These are phyloP conservation scores for Drepanosiphum platanoidis DNA, from an alignment of 2,888 invertebrate genomes.

Conservation along the genomic window DNA sequence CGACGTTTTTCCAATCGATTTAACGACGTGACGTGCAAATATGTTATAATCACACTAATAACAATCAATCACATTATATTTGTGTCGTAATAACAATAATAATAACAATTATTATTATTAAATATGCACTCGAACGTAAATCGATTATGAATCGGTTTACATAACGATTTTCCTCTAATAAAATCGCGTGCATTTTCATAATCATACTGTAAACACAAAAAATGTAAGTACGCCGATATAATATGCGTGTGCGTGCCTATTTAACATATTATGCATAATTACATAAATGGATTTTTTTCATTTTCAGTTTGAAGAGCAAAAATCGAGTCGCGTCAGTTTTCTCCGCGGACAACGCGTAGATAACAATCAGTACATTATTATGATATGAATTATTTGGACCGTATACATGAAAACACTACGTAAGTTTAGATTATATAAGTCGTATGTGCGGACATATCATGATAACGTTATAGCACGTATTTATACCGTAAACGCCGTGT, in stretches of 20 bases:
- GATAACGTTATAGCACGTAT: background rate
- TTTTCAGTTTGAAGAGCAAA: background rate
- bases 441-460: background rate
- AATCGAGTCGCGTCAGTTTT: background rate
- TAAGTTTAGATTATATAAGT: slow-evolving; percentile 11
- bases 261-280: background rate
- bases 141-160: background rate
- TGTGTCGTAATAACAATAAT: too few relatives aligned
- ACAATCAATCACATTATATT: too few relatives aligned
- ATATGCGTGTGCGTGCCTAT: too few relatives aligned
- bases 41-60: too few relatives aligned
- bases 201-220: too few relatives aligned
- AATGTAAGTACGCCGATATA: too few relatives aligned
- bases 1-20: too few relatives aligned
- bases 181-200: too few relatives aligned
- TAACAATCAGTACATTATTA: background rate
- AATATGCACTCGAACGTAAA: background rate
- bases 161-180: background rate
- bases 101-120: too few relatives aligned
- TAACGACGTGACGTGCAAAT: too few relatives aligned
- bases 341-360: background rate
- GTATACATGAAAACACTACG: background rate
- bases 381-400: background rate
- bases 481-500: background rate
- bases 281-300: background rate